phyloP scores from a whole-genome alignment of 2,113 vertebrate genomes.

The Nanorana parkeri region DNA sequence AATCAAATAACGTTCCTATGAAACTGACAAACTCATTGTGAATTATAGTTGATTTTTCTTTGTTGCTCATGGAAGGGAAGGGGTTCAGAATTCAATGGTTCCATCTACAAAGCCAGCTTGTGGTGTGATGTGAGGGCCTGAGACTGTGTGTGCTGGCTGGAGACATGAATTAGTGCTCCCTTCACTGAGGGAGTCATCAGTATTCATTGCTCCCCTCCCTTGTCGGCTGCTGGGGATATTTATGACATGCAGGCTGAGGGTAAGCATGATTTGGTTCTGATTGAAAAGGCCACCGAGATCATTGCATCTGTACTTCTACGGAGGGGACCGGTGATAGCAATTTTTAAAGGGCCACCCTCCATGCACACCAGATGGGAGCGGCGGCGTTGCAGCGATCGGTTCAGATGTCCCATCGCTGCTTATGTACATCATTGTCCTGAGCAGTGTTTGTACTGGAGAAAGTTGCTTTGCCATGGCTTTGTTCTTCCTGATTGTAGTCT shows the following conservation, averaged over 20 bases:
- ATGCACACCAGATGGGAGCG: conserved; percentile 6
- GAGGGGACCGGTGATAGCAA: neutral
- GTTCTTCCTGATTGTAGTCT: conserved; percentile 29
- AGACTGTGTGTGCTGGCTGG: neutral
- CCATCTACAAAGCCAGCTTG: conserved; percentile 18
- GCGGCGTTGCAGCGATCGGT: neutral
- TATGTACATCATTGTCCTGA: conserved; percentile 19
- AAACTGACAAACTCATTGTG: no score
- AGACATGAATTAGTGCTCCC: conserved; percentile 23
- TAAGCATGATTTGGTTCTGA: conserved; percentile 41
- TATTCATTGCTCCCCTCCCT: conserved; percentile 36
- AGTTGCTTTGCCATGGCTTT: conserved; percentile 17
- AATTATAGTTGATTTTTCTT: no score
- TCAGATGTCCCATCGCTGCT: conserved; percentile 6
- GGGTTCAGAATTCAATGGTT: neutral
- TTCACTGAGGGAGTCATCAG: conserved; percentile 4
- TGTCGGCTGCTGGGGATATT: conserved; percentile 42
- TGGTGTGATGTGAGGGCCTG: conserved; percentile 35
- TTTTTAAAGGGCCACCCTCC: neutral
- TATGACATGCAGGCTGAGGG: conserved; percentile 49
- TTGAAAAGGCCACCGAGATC: conserved; percentile 30
- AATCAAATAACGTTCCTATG: no score
- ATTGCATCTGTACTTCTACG: conserved; percentile 19
- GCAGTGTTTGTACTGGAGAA: conserved; percentile 30
- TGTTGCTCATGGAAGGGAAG: neutral